Evolutionary conservation across 2,888 invertebrate genomes (phyloP).

Genomic region (Gastrophysa polygoni): DNA sequence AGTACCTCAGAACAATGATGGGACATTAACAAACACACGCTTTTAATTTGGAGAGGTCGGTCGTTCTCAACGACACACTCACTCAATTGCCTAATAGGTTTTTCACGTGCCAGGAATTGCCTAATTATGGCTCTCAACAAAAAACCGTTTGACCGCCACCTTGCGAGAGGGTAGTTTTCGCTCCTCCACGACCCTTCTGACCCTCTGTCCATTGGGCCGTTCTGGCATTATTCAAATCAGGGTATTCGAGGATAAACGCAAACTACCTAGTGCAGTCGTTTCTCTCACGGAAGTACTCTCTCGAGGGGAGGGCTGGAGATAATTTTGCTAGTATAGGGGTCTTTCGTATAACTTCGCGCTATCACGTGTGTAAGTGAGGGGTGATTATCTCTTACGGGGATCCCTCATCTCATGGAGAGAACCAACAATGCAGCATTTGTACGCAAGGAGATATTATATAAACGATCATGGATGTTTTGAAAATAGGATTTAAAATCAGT

Average conservation of each 20-base stretch:
- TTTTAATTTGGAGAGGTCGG: slow-evolving; percentile 14
- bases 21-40: background rate
- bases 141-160: slow-evolving; percentile 4
- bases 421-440: too few species aligned
- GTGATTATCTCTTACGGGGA: too few species aligned
- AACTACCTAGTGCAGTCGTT: slow-evolving; percentile 29
- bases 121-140: slow-evolving; percentile 19
- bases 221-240: slow-evolving; percentile 31
- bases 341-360: background rate
- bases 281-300: slow-evolving; percentile 28
- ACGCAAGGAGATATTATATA: too few species aligned
- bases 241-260: slow-evolving; percentile 21
- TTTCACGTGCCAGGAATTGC: slow-evolving; percentile 28
- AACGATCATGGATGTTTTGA: too few species aligned
- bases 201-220: slow-evolving; percentile 27
- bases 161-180: background rate
- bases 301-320: slow-evolving; percentile 13
- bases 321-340: background rate
- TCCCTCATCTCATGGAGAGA: too few species aligned
- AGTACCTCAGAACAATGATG: background rate
- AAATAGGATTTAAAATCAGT: too few species aligned
- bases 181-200: background rate
- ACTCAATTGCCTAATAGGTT: slow-evolving; percentile 26
- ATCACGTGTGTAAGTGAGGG: background rate
- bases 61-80: slow-evolving; percentile 21